Base-by-base conservation (phyloP, 2,797 vertebrate genomes). In the Siniperca undulata region DNA sequence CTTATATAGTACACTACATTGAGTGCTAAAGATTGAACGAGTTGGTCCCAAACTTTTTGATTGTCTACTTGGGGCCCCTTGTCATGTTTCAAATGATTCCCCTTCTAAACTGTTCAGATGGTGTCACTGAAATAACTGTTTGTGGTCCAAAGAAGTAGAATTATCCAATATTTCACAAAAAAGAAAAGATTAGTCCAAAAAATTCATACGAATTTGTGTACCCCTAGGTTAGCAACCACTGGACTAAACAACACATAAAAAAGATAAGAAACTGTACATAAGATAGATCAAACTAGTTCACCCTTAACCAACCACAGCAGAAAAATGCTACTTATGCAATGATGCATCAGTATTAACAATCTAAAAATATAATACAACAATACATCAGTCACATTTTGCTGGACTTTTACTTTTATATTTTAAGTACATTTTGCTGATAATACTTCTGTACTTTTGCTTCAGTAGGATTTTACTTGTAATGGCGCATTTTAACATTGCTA, bases 321-420 rank as follows among this genome's bases (percentile, higher is more conserved):
- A 17, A 7, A 72, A 60, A n/a, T 36, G 3, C 10, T n/a, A 38
- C 16, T 48, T 48, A 14, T 56, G 40, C 61, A 44, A 16, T 24
- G 38, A 64, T 42, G 7, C 38, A 22, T 52, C 46, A 7, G 50
- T 55, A 38, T 53, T 53, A 70, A 55, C 20, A 53, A n/a, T 53
- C 7, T 53, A 53, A n/a, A 11, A 22, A 53, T 52, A 30, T 22
- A 5, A 71, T 71, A 59, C 56, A 20, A 70, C 38, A 27, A 30
- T 42, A 70, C 30, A 14, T 46, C 74, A 60, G 40, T 24, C 22
- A 59, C 14, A 48, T 44, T 76, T 67, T 48, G 27, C 27, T 24
- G 50, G 36, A 48, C 64, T 77, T 68, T 48, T 48, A 42, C 40
- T 38, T 65, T 42, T 17, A 24, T 24, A 65, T 14, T 38, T 67